These are phyloP conservation scores for Coelopa pilipes DNA, from an alignment of 2,888 invertebrate species.

Conservation along the genomic window DNA sequence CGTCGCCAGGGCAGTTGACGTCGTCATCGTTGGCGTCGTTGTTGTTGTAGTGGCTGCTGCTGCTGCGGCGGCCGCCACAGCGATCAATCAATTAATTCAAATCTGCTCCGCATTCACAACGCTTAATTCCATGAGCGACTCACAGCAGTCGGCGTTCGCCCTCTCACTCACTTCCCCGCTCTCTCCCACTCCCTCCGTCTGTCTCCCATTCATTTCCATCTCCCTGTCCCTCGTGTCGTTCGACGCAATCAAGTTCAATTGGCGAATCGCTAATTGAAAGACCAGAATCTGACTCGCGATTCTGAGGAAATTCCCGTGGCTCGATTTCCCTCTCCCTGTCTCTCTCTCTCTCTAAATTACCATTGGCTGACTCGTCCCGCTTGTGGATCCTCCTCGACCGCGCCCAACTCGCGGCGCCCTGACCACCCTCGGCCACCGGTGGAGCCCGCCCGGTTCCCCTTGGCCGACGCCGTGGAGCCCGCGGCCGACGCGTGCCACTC, in stretches of 20 bases:
- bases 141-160: conserved; percentile 1
- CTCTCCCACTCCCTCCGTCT: background rate
- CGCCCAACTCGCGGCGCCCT: too few species aligned
- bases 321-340: too few species aligned
- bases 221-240: background rate
- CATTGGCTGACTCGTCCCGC: too few species aligned
- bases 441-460: too few species aligned
- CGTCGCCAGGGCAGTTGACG: background rate
- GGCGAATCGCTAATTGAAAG: conserved; percentile 59
- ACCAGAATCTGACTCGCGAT: conserved; percentile 44
- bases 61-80: conserved; percentile 33
- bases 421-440: too few species aligned
- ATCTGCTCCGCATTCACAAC: conserved; percentile 36
- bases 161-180: background rate
- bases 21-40: too few species aligned
- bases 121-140: background rate
- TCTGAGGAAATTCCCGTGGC: too few species aligned
- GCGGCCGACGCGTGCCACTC: too few species aligned
- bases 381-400: too few species aligned
- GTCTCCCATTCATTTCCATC: background rate
- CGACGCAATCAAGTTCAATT: conserved; percentile 41
- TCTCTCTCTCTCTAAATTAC: too few species aligned
- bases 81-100: conserved; percentile 60
- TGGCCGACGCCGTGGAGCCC: too few species aligned
- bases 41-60: background rate